Base-by-base conservation (phyloP, 2,113 vertebrate species). In the Mirounga angustirostris region DNA sequence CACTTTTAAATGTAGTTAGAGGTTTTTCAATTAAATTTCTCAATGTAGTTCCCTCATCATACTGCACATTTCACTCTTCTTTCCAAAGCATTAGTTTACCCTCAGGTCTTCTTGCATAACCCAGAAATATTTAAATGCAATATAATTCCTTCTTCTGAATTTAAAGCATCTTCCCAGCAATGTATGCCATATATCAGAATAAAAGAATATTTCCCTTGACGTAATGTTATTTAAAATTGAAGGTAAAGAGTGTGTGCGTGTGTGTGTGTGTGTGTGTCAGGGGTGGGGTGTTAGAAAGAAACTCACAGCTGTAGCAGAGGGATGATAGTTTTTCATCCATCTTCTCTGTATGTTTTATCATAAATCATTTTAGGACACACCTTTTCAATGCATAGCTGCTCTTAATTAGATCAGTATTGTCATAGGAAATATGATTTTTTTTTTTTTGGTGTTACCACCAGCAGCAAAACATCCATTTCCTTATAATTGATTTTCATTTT, bases 401-500 rank as follows among this genome's bases (percentile, higher is more conserved):
- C 0, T 89, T 97, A 96, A 95, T 94, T 96, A 95, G 40, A 74
- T 79, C 26, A 67, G 43, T 67, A 79, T 33, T 97, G 7, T 74
- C 63, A 90, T 28, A 61, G 87, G 65, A 96, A 82, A 0, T 2
- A 18, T 46, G 28, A 2, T 46, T 46, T 46, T 46, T 46, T 46
- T 97, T 16, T 95, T 98, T 95, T 89, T 78, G 50, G 50, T 91
- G 71, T 93, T 96, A 80, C 36, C 5, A 80, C 21, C 78, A 79
- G 40, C 3, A 85, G 21, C 1, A 6, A 84, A 98, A 78, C 21
- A 96, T 96, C 54, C 85, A 82, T 98, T 97, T 98, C 4, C 0
- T 92, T 96, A 36, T 92, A 98, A 98, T 78, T 97, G 91, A 98
- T 98, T 98, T 98, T 97, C 93, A 96, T 36, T 98, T 98, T 98